Evolutionary conservation across 2,797 vertebrate genomes (phyloP), one percentile per base, ranked within the genome.

Genomic region (Halcyon badia): DNA sequence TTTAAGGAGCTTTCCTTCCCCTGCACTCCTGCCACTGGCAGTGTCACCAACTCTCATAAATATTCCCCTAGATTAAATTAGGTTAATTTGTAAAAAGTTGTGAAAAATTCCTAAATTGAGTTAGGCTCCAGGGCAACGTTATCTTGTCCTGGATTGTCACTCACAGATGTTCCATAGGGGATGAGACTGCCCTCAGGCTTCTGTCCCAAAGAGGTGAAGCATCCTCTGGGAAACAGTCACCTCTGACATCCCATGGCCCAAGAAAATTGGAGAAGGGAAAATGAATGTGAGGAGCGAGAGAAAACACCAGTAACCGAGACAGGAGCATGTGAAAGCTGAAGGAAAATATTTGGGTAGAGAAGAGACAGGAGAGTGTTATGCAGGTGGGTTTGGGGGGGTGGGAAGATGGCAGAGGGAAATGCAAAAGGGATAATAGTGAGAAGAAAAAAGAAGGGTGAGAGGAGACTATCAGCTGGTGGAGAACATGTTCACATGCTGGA

Each of bases 351-450:
- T 60, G 28, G 33, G 31, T 61, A 68, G 30, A 48, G 54, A 56
- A 49, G 22, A 82, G 14, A 81, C 33, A 54, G 71, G 31, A 51
- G 26, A 42, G 31, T 1, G 2, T 46, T 46, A 44, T 3, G 14
- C 30, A 58, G 19, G 52, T 9, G 16, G 66, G 58, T n/a, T 24
- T 33, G 28, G 54, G 19, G 46, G 25, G 33, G 30, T 1, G 17
- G 66, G 37, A 71, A 69, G 42, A 35, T 13, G 51, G 31, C 20
- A 21, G 44, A 39, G 28, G 51, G 51, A 52, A 72, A 72, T 4
- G 39, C n/a, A 8, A 15, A 52, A 52, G n/a, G 9, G n/a, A 25
- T 7, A 13, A 7, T 0, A 46, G 22, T 3, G 20, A n/a, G 39
- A 52, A 26, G 58, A 15, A 1, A 11, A 15, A 9, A 18, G 26